Evolutionary conservation across 2,797 vertebrate genomes (phyloP), one percentile per base, ranked within the genome.

Genomic region (Eulemur albifrons): DNA sequence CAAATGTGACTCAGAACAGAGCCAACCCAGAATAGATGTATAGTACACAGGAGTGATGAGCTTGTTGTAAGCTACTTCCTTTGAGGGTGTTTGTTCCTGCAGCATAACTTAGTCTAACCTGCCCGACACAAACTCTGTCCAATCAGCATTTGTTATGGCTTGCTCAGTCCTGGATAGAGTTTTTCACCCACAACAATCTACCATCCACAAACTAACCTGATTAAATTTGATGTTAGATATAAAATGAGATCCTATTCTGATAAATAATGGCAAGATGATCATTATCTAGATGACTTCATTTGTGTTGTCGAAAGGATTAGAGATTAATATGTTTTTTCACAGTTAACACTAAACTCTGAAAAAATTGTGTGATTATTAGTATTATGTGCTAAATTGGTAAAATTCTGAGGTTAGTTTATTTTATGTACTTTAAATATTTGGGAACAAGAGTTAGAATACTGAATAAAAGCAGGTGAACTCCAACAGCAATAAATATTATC

Each of bases 381-480:
- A 54, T 59, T 91, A 61, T 25, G 13, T 54, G 1, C 75, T 94
- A 95, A 88, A 50, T 54, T 77, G 48, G 15, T 59, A 86, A 92
- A 92, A 94, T 84, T 35, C 17, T 92, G 45, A 35, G 18, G 6
- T 45, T 61, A 79, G 38, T 83, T 97, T 96, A 88, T 90, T 61
- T 21, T 73, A 69, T 75, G 23, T 69, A 61, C 23, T 93, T 94
- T 90, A 96, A 91, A 89, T 94, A 95, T 61, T 38, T 85, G 20
- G 35, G 96, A 94, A 69, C 61, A 90, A 17, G 10, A 8, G 40
- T 35, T 85, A 82, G 43, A 63, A 94, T 82, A 45, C 43, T 13
- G 14, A 94, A 83, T 84, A 95, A 90, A 86, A 95, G 23, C 87
- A 95, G 87, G 82, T 59, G 50, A 96, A 93, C 25, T 80, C 32